phyloP scores from a whole-genome alignment of 2,888 invertebrate genomes.

The Cantharis rufa region DNA sequence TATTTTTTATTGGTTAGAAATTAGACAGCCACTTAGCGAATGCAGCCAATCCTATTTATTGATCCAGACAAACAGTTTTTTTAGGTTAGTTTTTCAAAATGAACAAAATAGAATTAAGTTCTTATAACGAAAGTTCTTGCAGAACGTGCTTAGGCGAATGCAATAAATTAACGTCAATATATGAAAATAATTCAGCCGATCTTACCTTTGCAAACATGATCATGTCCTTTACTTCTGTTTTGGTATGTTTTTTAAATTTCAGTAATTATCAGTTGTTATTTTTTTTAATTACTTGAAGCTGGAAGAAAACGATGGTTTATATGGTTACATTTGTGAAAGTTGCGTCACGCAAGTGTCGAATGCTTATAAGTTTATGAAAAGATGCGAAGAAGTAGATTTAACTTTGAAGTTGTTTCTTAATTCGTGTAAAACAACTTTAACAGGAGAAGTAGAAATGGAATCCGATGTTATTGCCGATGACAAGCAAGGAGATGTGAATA shows the following conservation, averaged over 20 bases:
- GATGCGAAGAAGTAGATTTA: slow-evolving; percentile 30
- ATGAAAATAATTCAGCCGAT: slow-evolving; percentile 12
- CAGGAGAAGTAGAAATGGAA: neutral
- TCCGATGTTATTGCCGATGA: neutral
- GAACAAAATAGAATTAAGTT: slow-evolving; percentile 5
- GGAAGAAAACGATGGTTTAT: slow-evolving; percentile 29
- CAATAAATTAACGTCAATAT: slow-evolving; percentile 25
- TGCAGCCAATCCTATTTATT: neutral
- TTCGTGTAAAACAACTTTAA: neutral
- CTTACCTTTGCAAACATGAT: slow-evolving; percentile 29
- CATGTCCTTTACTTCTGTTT: slow-evolving; percentile 27
- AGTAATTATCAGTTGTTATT: neutral
- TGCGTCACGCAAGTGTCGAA: slow-evolving; percentile 26
- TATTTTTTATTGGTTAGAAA: no score
- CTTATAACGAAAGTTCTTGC: slow-evolving; percentile 16
- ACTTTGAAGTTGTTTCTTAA: slow-evolving; percentile 20
- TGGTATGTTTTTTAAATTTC: slow-evolving; percentile 11
- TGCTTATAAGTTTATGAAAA: slow-evolving; percentile 34
- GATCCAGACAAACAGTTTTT: neutral
- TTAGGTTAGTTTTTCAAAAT: slow-evolving; percentile 5
- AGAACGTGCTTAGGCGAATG: slow-evolving; percentile 31
- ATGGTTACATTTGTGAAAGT: slow-evolving; percentile 30
- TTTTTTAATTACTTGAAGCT: slow-evolving; percentile 9
- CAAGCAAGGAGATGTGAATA: neutral
- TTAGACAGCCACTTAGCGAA: neutral